Evolutionary conservation across 1,140 invertebrate genomes (phyloP).

Genomic region (Neuroterus valhalla): DNA sequence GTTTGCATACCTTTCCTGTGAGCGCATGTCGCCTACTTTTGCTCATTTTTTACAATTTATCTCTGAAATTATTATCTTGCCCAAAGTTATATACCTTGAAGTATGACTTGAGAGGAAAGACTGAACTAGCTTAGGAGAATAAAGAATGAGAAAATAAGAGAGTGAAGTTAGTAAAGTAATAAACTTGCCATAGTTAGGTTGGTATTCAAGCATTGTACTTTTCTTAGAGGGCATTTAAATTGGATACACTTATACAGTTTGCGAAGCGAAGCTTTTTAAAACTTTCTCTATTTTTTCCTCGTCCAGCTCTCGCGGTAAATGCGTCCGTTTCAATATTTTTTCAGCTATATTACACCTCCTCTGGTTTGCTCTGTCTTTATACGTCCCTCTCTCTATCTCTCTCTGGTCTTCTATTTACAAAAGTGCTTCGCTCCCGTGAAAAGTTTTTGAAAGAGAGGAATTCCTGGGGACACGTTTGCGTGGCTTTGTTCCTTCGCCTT

Average conservation of each 20-base stretch:
- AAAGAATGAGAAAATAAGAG: conserved; percentile 24
- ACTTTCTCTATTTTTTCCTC: conserved; percentile 31
- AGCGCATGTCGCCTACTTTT: not conserved
- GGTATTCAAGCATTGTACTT: conserved; percentile 31
- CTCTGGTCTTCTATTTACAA: conserved; percentile 27
- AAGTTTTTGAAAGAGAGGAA: conserved; percentile 37
- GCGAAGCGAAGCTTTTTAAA: conserved; percentile 27
- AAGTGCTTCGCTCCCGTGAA: conserved; percentile 29
- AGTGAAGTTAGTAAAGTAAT: conserved; percentile 28
- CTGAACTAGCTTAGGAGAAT: conserved; percentile 17
- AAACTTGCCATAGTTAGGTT: conserved; percentile 26
- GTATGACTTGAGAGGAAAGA: conserved; percentile 4
- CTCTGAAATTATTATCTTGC: not conserved
- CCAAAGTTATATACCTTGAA: not conserved
- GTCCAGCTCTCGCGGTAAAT: conserved; percentile 21
- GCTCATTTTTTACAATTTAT: not conserved
- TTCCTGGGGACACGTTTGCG: conserved; percentile 53
- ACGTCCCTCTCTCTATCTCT: not conserved
- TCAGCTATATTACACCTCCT: conserved; percentile 30
- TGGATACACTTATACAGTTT: conserved; percentile 26
- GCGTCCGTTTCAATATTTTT: conserved; percentile 25
- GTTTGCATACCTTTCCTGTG: too few relatives aligned
- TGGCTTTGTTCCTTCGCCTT: conserved; percentile 57
- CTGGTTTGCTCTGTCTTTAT: not conserved
- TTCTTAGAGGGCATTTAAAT: conserved; percentile 22